Evolutionary conservation across 2,797 vertebrate genomes (phyloP).

Genomic region (Lutjanus argentimaculatus): DNA sequence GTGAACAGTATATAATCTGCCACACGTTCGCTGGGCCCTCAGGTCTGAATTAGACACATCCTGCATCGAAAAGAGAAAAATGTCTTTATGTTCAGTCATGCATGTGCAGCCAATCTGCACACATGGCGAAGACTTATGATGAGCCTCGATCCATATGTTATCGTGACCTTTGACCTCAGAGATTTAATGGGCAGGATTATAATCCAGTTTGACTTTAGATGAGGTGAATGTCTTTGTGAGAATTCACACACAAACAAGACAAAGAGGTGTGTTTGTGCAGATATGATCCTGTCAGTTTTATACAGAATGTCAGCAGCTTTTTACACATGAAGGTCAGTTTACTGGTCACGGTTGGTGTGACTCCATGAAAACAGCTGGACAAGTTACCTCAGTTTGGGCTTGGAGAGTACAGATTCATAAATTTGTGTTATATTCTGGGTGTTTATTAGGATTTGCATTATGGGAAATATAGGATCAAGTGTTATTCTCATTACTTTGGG

Average conservation of each 20-base stretch:
- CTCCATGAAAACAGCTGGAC: no score
- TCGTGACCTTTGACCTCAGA: constrained; percentile 46
- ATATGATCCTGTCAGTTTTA: no score
- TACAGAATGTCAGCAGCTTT: no score
- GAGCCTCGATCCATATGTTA: constrained; percentile 58
- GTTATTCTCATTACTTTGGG: no score
- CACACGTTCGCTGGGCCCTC: neutral
- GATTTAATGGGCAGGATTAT: constrained; percentile 21
- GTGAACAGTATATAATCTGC: neutral
- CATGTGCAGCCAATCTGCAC: constrained; percentile 46
- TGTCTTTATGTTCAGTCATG: constrained; percentile 33
- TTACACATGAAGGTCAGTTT: neutral
- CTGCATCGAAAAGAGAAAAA: neutral
- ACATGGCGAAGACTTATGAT: constrained; percentile 24
- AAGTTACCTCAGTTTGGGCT: no score
- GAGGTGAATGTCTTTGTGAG: neutral
- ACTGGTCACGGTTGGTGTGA: no score
- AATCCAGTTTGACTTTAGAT: constrained; percentile 40
- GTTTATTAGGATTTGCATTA: no score
- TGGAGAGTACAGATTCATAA: no score
- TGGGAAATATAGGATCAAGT: no score
- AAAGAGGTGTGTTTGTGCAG: neutral
- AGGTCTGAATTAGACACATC: constrained; percentile 23
- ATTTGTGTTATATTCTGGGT: no score
- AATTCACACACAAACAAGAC: neutral